Evolutionary conservation across 1,140 invertebrate genomes (phyloP).

Genomic region (Araneus ventricosus): DNA sequence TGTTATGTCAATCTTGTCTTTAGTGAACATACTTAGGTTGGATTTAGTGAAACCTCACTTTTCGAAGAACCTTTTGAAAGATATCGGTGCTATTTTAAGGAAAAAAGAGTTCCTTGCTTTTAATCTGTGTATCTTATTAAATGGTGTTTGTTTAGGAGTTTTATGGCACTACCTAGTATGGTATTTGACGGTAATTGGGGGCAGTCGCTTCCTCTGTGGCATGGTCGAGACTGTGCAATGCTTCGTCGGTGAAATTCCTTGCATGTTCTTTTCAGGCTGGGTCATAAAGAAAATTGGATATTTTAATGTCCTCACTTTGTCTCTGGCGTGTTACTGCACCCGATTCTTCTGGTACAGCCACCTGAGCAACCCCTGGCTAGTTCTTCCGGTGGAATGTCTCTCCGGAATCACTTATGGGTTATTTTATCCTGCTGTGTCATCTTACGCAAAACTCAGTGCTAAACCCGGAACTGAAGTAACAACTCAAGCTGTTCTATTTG

Average conservation of each 20-base stretch:
- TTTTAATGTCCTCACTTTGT: conserved; percentile 88
- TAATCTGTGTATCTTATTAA: conserved; percentile 88
- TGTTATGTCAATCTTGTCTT: too few relatives aligned
- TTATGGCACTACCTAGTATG: conserved; percentile 84
- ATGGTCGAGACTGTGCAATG: conserved; percentile 88
- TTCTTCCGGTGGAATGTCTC: conserved; percentile 90
- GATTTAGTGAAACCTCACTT: conserved; percentile 40
- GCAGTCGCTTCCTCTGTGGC: conserved; percentile 87
- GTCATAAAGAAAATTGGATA: too few relatives aligned
- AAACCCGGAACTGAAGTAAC: conserved; percentile 92
- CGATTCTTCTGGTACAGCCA: conserved; percentile 91
- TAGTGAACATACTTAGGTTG: neutral
- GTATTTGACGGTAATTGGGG: conserved; percentile 77
- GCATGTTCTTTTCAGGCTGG: too few relatives aligned
- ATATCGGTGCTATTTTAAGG: conserved; percentile 83
- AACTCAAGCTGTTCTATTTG: conserved; percentile 84
- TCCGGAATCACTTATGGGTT: conserved; percentile 94
- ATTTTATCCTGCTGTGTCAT: conserved; percentile 92
- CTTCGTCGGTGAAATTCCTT: too few relatives aligned
- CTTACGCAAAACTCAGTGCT: conserved; percentile 91
- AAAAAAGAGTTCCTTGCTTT: conserved; percentile 85
- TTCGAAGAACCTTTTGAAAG: conserved; percentile 67
- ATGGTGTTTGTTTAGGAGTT: conserved; percentile 91
- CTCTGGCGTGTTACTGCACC: conserved; percentile 86
- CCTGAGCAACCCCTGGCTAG: conserved; percentile 86